Evolutionary conservation across 2,888 invertebrate species (phyloP).

Genomic region (Arenicola marina): DNA sequence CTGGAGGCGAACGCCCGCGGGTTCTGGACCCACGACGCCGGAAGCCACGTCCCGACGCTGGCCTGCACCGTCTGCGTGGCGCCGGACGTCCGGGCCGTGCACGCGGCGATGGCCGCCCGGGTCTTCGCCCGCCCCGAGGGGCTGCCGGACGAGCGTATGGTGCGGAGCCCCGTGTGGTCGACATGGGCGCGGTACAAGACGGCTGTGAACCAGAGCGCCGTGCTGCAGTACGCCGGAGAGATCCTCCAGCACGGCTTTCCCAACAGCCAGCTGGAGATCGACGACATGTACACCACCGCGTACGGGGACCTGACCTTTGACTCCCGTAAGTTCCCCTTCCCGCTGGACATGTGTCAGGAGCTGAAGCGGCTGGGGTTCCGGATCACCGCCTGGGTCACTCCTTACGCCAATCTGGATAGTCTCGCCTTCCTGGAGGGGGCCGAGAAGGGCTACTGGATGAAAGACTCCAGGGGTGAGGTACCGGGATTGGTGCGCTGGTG

Average conservation of each 20-base stretch:
- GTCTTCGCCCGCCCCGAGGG: constrained; percentile 70
- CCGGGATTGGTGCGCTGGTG: constrained; percentile 65
- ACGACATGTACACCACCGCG: constrained; percentile 81
- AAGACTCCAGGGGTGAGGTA: constrained; percentile 42
- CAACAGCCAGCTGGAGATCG: constrained; percentile 69
- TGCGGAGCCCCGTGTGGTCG: constrained; percentile 83
- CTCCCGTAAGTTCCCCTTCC: constrained; percentile 71
- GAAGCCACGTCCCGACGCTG: constrained; percentile 16
- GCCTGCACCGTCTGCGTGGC: constrained; percentile 70
- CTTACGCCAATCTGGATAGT: constrained; percentile 79
- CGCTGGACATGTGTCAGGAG: constrained; percentile 68
- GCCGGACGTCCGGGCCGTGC: constrained; percentile 68
- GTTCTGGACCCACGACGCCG: background rate
- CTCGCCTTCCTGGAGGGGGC: constrained; percentile 6
- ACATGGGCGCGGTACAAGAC: constrained; percentile 80
- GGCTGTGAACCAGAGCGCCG: constrained; percentile 68
- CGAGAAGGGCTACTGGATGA: constrained; percentile 7
- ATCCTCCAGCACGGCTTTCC: constrained; percentile 41
- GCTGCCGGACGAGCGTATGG: constrained; percentile 73
- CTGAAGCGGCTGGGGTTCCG: constrained; percentile 70
- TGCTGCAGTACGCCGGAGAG: constrained; percentile 28
- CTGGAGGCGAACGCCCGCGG: background rate
- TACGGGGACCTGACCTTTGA: constrained; percentile 84
- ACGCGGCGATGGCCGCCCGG: constrained; percentile 65
- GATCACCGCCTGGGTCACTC: constrained; percentile 73